Evolutionary conservation across 1,140 invertebrate genomes (phyloP).

Genomic region (Drosophila nigrodunni): DNA sequence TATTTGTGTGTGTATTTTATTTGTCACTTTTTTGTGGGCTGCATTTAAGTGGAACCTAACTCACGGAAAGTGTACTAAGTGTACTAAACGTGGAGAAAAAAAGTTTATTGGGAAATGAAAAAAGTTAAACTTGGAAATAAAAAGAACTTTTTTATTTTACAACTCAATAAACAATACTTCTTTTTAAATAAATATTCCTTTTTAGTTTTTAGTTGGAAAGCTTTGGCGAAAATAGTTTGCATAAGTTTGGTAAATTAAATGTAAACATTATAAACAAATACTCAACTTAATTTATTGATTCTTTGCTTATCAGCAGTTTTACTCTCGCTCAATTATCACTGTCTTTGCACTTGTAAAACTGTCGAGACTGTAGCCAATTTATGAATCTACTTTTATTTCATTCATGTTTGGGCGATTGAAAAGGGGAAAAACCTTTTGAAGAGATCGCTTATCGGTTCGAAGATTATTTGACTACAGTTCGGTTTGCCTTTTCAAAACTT

Average conservation of each 20-base stretch:
- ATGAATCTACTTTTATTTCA: not conserved
- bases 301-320: not conserved
- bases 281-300: slow-evolving; percentile 4
- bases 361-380: not conserved
- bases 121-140: too few species aligned
- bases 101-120: too few species aligned
- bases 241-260: too few species aligned
- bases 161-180: too few species aligned
- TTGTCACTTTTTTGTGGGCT: slow-evolving; percentile 20
- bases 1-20: slow-evolving; percentile 37
- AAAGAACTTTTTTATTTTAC: too few species aligned
- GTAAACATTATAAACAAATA: slow-evolving; percentile 5
- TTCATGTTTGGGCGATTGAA: not conserved
- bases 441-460: not conserved
- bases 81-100: too few species aligned
- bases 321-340: not conserved
- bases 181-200: too few species aligned
- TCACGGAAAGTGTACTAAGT: not conserved
- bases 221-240: too few species aligned
- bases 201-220: too few species aligned
- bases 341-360: not conserved
- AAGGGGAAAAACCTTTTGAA: slow-evolving; percentile 13
- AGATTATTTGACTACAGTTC: too few species aligned
- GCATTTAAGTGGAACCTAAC: slow-evolving; percentile 36
- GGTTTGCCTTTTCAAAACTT: slow-evolving; percentile 14